Conservation (phyloP, 2,888 invertebrate species). For the Epinotia ramella region DNA sequence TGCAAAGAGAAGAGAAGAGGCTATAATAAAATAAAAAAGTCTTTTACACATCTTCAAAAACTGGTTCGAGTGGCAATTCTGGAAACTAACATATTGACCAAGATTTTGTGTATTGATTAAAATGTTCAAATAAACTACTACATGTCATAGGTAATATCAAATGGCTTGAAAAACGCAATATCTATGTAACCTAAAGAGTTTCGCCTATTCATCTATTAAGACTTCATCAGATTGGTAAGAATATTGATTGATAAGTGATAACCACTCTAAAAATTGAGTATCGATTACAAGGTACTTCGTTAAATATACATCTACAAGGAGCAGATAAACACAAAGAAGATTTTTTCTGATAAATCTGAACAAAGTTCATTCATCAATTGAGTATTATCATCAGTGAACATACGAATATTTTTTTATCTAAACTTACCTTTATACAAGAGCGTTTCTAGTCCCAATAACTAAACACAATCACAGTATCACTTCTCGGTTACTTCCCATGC, state of each 20-base stretch:
- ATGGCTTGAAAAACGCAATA: no score
- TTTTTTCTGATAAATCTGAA: not conserved
- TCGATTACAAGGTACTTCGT: not conserved
- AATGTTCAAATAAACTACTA: no score
- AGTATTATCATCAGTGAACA: not conserved
- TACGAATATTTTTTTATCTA: not conserved
- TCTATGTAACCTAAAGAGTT: no score
- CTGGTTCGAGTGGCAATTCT: no score
- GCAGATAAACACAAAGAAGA: not conserved
- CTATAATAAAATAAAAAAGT: no score
- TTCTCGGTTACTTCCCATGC: conserved; percentile 24
- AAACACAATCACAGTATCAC: conserved; percentile 34
- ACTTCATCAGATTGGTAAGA: not conserved
- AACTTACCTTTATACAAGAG: conserved; percentile 28
- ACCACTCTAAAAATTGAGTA: not conserved
- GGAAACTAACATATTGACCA: no score
- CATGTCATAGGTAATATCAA: no score
- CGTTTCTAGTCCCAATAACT: conserved; percentile 7
- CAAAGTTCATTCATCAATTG: not conserved
- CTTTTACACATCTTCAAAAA: no score
- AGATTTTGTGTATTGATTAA: no score
- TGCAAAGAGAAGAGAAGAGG: no score
- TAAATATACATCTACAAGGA: not conserved
- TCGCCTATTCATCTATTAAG: no score
- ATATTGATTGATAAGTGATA: not conserved